phyloP scores from a whole-genome alignment of 2,113 vertebrate genomes.

The Plestiodon gilberti region DNA sequence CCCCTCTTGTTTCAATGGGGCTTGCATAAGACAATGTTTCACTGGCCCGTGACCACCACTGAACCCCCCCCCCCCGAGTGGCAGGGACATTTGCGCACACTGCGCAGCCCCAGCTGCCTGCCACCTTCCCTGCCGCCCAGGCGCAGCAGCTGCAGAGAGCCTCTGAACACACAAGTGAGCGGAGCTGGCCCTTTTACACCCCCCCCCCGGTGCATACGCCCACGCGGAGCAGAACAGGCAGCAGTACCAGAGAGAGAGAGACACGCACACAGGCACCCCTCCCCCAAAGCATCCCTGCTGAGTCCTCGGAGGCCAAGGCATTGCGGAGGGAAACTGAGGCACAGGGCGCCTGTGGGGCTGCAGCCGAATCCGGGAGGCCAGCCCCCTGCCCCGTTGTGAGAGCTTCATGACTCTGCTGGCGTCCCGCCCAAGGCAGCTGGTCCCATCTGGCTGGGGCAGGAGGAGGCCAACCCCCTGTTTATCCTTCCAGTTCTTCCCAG shows the following conservation, averaged over 20 bases:
- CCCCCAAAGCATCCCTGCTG: not conserved
- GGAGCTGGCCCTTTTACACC: not conserved
- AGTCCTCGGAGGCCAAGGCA: not conserved
- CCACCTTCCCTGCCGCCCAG: not conserved
- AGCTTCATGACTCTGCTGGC: not conserved
- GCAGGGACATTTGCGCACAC: too few species aligned
- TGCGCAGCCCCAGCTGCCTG: not conserved
- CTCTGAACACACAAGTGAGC: too few species aligned
- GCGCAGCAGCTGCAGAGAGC: not conserved
- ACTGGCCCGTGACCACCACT: too few species aligned
- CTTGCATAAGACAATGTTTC: too few species aligned
- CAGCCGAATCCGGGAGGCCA: not conserved
- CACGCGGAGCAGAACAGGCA: not conserved
- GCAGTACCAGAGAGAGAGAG: not conserved
- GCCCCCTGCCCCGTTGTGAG: not conserved
- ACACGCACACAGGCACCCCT: not conserved
- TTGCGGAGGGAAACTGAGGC: not conserved
- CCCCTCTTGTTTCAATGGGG: too few species aligned
- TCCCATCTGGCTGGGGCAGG: slow-evolving; percentile 6
- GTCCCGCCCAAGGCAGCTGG: not conserved
- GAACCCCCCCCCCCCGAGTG: too few species aligned
- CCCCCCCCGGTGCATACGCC: not conserved
- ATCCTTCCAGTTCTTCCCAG: not conserved
- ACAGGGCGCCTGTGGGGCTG: too few species aligned
- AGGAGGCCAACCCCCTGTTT: not conserved